Percentiles rank a stretch among this genome's conserved stretches.
phyloP scores from a whole-genome alignment of 2,797 vertebrate genomes.

The Sciurus vulgaris region DNA sequence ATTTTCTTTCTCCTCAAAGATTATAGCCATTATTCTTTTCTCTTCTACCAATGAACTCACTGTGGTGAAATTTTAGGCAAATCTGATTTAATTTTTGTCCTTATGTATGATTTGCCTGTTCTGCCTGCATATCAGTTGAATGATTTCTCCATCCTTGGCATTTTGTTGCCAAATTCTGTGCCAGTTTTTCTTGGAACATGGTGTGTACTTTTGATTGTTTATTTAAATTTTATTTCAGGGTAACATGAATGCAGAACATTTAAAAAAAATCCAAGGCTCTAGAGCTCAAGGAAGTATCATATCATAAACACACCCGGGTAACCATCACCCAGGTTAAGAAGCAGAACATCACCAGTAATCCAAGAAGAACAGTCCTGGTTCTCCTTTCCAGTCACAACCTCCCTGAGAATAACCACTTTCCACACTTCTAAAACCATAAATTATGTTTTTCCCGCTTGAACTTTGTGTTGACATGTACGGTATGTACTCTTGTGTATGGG shows the following conservation, averaged over 20 bases:
- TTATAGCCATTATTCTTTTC: neutral
- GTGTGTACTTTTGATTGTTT: neutral
- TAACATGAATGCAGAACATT: neutral
- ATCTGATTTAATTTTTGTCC: neutral
- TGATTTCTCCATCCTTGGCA: neutral
- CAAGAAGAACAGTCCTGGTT: neutral
- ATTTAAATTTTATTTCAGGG: constrained; percentile 17
- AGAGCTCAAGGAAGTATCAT: neutral
- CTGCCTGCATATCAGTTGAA: neutral
- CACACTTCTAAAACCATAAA: neutral
- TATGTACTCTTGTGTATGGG: neutral
- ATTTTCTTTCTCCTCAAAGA: constrained; percentile 22
- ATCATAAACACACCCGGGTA: neutral
- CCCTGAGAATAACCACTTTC: neutral
- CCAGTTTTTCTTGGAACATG: neutral
- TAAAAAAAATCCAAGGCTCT: constrained; percentile 20
- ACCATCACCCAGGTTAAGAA: neutral
- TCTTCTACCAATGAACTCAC: neutral
- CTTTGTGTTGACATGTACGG: neutral
- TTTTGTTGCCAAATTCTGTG: neutral
- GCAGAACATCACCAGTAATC: neutral
- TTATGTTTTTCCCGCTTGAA: neutral
- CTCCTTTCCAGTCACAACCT: neutral
- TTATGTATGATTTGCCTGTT: neutral
- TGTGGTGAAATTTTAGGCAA: neutral